phyloP scores from a whole-genome alignment of 2,113 vertebrate species.

The Scatophagus argus region DNA sequence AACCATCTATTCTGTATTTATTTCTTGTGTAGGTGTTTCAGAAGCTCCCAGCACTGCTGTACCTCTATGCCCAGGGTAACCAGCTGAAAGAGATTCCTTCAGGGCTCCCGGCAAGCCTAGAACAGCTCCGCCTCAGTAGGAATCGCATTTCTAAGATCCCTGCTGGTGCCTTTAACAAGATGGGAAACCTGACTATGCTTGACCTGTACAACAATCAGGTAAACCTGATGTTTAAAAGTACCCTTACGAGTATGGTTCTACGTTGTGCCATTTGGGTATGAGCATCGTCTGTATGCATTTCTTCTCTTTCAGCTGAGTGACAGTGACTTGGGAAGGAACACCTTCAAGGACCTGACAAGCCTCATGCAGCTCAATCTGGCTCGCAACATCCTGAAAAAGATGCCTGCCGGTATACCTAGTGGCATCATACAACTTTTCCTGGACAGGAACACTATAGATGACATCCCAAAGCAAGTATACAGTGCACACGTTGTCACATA shows the following conservation, averaged over 20 bases:
- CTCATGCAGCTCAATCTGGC: constrained; percentile 97
- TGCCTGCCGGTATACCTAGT: constrained; percentile 90
- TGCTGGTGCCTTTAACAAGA: constrained; percentile 87
- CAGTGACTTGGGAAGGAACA: constrained; percentile 88
- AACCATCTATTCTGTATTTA: background rate
- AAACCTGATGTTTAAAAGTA: background rate
- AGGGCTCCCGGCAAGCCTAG: constrained; percentile 89
- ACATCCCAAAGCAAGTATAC: constrained; percentile 87
- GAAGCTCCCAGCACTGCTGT: constrained; percentile 90
- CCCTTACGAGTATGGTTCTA: background rate
- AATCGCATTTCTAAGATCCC: constrained; percentile 95
- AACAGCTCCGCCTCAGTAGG: constrained; percentile 92
- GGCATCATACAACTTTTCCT: constrained; percentile 94
- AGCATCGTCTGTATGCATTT: background rate
- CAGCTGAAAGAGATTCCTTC: constrained; percentile 92
- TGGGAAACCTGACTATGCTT: constrained; percentile 91
- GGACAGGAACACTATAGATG: constrained; percentile 93
- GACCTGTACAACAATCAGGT: constrained; percentile 95
- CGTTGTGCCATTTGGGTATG: background rate
- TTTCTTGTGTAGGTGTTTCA: constrained; percentile 84
- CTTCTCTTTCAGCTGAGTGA: constrained; percentile 83
- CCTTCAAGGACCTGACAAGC: constrained; percentile 92
- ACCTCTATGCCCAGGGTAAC: constrained; percentile 92
- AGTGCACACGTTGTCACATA: background rate
- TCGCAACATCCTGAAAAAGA: constrained; percentile 91